Conservation (phyloP, 2,113 vertebrate genomes). For the Triplophysa tibetana region DNA sequence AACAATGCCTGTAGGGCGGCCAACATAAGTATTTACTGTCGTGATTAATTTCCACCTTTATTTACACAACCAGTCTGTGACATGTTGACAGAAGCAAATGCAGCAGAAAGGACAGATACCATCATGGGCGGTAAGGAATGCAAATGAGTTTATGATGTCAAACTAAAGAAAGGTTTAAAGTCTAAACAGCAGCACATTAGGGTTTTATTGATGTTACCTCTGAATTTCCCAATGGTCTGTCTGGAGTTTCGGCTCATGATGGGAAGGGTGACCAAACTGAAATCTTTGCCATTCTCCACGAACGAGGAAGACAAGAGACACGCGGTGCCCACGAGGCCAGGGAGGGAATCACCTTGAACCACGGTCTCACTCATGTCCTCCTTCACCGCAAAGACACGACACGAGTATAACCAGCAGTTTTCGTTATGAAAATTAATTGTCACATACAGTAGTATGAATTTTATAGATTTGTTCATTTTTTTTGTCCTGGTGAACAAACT, state of each 20-base stretch:
- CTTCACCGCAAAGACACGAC: slow-evolving; percentile 62
- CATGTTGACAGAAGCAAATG: slow-evolving; percentile 8
- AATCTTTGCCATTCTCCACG: slow-evolving; percentile 83
- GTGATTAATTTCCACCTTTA: neutral
- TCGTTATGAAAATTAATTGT: neutral
- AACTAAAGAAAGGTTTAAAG: neutral
- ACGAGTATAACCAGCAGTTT: neutral
- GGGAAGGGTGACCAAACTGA: slow-evolving; percentile 85
- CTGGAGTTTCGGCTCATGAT: slow-evolving; percentile 93
- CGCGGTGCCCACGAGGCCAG: slow-evolving; percentile 88
- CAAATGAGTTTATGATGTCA: neutral
- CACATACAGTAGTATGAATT: too few relatives aligned
- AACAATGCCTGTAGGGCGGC: neutral
- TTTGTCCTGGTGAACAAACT: neutral
- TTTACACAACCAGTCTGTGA: slow-evolving; percentile 8
- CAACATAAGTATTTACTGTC: neutral
- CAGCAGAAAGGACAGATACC: neutral
- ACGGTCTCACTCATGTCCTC: slow-evolving; percentile 89
- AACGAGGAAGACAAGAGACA: slow-evolving; percentile 92
- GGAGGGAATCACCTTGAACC: slow-evolving; percentile 83
- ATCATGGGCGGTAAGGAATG: neutral
- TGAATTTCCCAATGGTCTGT: slow-evolving; percentile 93
- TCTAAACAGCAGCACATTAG: neutral
- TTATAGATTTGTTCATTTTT: too few relatives aligned
- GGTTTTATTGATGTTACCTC: slow-evolving; percentile 76